phyloP scores from a whole-genome alignment of 2,888 invertebrate genomes.

The Alentia gelatinosa region DNA sequence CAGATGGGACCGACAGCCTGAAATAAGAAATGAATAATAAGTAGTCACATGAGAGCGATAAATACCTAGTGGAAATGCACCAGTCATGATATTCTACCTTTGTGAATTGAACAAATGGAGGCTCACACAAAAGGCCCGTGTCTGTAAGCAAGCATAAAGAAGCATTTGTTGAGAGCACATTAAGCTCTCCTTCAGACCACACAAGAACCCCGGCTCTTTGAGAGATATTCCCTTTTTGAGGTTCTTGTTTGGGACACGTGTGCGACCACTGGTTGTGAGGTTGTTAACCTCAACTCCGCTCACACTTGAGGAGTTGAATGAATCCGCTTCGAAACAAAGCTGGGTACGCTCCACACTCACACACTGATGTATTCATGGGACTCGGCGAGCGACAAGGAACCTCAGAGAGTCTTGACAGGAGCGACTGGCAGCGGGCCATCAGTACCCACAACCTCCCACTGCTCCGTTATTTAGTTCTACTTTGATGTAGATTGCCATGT shows the following conservation, averaged over 20 bases:
- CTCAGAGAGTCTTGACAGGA: not conserved
- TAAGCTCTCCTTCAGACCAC: not conserved
- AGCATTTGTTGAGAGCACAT: no score
- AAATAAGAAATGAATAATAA: no score
- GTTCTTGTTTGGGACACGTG: not conserved
- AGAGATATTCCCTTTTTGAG: not conserved
- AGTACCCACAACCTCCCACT: not conserved
- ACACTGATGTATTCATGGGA: not conserved
- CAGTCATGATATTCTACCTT: no score
- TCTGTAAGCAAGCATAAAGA: no score
- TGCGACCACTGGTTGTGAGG: not conserved
- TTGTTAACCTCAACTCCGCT: not conserved
- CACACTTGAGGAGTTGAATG: not conserved
- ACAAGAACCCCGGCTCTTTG: no score
- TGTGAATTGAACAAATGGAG: no score
- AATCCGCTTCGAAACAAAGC: not conserved
- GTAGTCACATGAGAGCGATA: no score
- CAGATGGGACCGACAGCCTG: no score
- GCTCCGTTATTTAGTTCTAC: not conserved
- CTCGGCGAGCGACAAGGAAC: not conserved
- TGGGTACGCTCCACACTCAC: not conserved
- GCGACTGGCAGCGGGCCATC: constrained; percentile 23
- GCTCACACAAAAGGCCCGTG: no score
- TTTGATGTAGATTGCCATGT: not conserved
- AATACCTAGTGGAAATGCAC: no score